phyloP scores from a whole-genome alignment of 2,888 invertebrate species.

The Hydraecia micacea region DNA sequence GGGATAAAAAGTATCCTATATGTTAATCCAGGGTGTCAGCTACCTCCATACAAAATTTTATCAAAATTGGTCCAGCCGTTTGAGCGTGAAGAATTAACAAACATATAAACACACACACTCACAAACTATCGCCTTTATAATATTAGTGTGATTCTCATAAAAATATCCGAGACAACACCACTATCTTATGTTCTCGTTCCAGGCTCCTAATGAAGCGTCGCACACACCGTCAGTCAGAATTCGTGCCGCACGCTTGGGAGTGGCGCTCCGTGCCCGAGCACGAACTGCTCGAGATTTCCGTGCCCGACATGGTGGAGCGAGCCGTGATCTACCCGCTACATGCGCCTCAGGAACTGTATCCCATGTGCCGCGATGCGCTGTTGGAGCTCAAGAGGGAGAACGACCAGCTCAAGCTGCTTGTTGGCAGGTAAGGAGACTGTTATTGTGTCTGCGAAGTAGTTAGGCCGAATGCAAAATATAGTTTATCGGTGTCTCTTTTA shows the following conservation, averaged over 20 bases:
- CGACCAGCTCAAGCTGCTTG: slow-evolving; percentile 77
- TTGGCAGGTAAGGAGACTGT: slow-evolving; percentile 73
- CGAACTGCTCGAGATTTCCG: slow-evolving; percentile 81
- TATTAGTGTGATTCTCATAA: too few species aligned
- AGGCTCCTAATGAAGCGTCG: slow-evolving; percentile 82
- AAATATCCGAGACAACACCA: background rate
- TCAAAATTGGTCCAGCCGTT: too few species aligned
- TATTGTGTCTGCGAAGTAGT: background rate
- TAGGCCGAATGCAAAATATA: background rate
- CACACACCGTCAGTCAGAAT: slow-evolving; percentile 75
- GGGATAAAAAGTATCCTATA: too few species aligned
- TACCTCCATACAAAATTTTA: too few species aligned
- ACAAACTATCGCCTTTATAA: too few species aligned
- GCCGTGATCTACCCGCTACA: slow-evolving; percentile 84
- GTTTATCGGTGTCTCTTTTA: background rate
- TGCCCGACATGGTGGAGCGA: slow-evolving; percentile 78
- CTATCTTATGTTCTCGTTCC: background rate
- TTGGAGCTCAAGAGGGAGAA: slow-evolving; percentile 76
- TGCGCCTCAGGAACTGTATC: slow-evolving; percentile 80
- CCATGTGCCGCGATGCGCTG: slow-evolving; percentile 72
- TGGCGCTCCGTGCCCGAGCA: slow-evolving; percentile 81
- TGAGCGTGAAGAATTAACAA: too few species aligned
- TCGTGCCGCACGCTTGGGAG: slow-evolving; percentile 81
- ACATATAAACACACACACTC: too few species aligned
- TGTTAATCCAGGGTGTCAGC: too few species aligned